Evolutionary conservation across 2,113 vertebrate genomes (phyloP).

Genomic region (Poecilia latipinna): DNA sequence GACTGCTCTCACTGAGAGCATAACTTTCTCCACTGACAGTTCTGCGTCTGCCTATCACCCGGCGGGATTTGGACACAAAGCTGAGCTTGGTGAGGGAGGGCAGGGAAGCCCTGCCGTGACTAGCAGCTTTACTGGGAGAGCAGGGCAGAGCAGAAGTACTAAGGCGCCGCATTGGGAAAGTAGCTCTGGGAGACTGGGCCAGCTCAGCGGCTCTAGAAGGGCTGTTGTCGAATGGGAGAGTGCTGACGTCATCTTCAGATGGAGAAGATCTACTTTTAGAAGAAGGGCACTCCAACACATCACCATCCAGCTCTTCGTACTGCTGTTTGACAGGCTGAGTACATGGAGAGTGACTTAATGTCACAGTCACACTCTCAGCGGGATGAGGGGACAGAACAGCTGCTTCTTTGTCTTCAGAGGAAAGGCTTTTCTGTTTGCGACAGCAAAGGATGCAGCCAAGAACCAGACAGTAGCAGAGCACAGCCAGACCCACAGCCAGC

Average conservation of each 20-base stretch:
- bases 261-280: slow-evolving; percentile 62
- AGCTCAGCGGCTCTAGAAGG: slow-evolving; percentile 37
- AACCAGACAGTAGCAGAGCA: slow-evolving; percentile 82
- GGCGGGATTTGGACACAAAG: slow-evolving; percentile 66
- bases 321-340: slow-evolving; percentile 74
- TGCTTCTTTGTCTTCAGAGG: slow-evolving; percentile 63
- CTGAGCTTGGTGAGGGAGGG: slow-evolving; percentile 74
- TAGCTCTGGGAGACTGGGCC: slow-evolving; percentile 32
- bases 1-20: slow-evolving; percentile 40
- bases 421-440: slow-evolving; percentile 51
- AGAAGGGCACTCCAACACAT: slow-evolving; percentile 70
- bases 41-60: slow-evolving; percentile 58
- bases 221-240: slow-evolving; percentile 51
- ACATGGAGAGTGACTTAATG: slow-evolving; percentile 60
- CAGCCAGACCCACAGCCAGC: slow-evolving; percentile 76
- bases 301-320: slow-evolving; percentile 73
- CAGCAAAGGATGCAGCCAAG: slow-evolving; percentile 81
- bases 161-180: slow-evolving; percentile 49
- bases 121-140: slow-evolving; percentile 7
- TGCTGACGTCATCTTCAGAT: slow-evolving; percentile 68
- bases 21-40: slow-evolving; percentile 51
- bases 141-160: slow-evolving; percentile 65
- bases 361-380: slow-evolving; percentile 48
- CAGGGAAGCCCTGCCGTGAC: slow-evolving; percentile 63
- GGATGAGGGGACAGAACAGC: slow-evolving; percentile 42